These are phyloP conservation scores for Geococcyx californianus DNA, from an alignment of 2,113 vertebrate species.

Conservation along the genomic window DNA sequence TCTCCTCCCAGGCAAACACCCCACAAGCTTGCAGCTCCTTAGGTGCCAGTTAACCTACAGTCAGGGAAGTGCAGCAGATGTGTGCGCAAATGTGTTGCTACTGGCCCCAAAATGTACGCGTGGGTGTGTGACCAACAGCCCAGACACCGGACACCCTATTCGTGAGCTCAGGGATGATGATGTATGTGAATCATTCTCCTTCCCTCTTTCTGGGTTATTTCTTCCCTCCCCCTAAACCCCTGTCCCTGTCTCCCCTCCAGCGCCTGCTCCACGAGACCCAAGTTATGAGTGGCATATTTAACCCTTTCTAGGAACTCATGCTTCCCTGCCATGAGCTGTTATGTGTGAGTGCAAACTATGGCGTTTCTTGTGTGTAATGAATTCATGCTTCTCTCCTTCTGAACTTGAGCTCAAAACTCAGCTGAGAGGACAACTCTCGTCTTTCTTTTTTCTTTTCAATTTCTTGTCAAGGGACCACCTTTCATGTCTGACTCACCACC, in stretches of 20 bases:
- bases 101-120: not conserved
- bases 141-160: not conserved
- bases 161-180: not conserved
- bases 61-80: not conserved
- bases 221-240: not conserved
- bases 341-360: not conserved
- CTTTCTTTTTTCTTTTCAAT: constrained; percentile 22
- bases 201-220: not conserved
- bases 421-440: not conserved
- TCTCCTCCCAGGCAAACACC: not conserved
- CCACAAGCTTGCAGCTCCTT: not conserved
- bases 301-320: not conserved
- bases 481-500: constrained; percentile 23
- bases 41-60: not conserved
- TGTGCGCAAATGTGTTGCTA: not conserved
- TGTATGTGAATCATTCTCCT: not conserved
- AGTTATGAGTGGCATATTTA: not conserved
- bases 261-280: not conserved
- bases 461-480: constrained; percentile 23
- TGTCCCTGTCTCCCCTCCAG: not conserved
- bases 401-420: constrained; percentile 43
- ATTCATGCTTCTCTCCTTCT: not conserved
- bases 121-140: not conserved
- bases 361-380: not conserved
- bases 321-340: not conserved